These are phyloP conservation scores for Enteromius treurensis DNA, from an alignment of 2,797 vertebrate species.

Conservation along the genomic window DNA sequence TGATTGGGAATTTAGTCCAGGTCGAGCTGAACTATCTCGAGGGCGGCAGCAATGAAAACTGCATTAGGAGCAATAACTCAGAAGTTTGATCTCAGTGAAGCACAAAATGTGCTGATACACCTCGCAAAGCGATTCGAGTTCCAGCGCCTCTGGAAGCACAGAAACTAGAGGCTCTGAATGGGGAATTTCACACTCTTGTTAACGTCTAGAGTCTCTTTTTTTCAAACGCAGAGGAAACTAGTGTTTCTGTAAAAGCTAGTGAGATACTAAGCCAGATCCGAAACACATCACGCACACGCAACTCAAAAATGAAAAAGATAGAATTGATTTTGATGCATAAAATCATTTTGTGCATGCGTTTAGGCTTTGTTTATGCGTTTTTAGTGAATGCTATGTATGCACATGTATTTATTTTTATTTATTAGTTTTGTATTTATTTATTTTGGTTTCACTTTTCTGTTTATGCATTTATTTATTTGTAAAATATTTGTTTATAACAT, in stretches of 20 bases:
- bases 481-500: not conserved
- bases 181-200: not conserved
- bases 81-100: slow-evolving; percentile 57
- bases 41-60: slow-evolving; percentile 55
- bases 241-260: not conserved
- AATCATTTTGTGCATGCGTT: not conserved
- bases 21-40: slow-evolving; percentile 37
- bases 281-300: not conserved
- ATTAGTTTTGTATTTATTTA: not conserved
- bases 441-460: not conserved
- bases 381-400: slow-evolving; percentile 51
- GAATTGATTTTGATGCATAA: not conserved
- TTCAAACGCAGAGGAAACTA: not conserved
- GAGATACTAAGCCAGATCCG: not conserved
- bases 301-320: not conserved
- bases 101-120: slow-evolving; percentile 61
- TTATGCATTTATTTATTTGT: not conserved
- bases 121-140: slow-evolving; percentile 52
- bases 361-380: slow-evolving; percentile 45
- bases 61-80: slow-evolving; percentile 60
- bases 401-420: not conserved
- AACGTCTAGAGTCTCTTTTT: not conserved
- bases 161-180: not conserved
- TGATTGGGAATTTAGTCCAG: slow-evolving; percentile 49
- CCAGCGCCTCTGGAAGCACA: slow-evolving; percentile 37